Evolutionary conservation across 92 coral and sea anemone species (phyloP).

Genomic region (Bergia puertoricense): DNA sequence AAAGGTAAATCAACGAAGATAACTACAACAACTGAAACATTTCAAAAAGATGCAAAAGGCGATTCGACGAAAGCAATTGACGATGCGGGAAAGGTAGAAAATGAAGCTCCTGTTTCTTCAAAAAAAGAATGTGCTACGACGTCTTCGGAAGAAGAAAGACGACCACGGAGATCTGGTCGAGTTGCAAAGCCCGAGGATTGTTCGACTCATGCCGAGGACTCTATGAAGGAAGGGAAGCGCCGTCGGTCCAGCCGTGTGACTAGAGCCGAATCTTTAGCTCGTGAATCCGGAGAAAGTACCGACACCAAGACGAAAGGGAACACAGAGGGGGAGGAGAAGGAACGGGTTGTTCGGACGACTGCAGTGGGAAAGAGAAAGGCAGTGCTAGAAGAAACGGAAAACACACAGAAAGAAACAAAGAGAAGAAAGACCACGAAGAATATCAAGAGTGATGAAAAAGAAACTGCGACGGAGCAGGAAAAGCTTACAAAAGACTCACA

Average conservation of each 20-base stretch:
- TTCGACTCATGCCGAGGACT: slow-evolving; percentile 33
- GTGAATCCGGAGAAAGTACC: slow-evolving; percentile 15
- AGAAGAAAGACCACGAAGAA: slow-evolving; percentile 28
- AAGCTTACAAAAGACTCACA: slow-evolving; percentile 48
- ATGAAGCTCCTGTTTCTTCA: slow-evolving; percentile 6
- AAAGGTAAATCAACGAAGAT: slow-evolving; percentile 15
- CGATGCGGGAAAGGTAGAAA: neutral
- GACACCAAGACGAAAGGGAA: slow-evolving; percentile 25
- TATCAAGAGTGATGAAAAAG: slow-evolving; percentile 33
- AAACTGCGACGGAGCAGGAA: slow-evolving; percentile 40
- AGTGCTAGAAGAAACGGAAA: slow-evolving; percentile 44
- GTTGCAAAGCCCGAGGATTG: slow-evolving; percentile 10
- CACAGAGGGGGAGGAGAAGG: slow-evolving; percentile 22
- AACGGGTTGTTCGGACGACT: neutral
- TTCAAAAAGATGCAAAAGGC: slow-evolving; percentile 31
- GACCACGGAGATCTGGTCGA: slow-evolving; percentile 38
- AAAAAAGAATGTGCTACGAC: neutral
- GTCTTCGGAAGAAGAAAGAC: slow-evolving; percentile 25
- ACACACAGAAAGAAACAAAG: slow-evolving; percentile 45
- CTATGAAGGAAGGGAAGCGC: slow-evolving; percentile 46
- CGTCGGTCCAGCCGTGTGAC: slow-evolving; percentile 80
- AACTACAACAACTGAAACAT: neutral
- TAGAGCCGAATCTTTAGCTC: slow-evolving; percentile 49
- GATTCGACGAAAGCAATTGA: neutral
- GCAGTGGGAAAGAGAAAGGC: slow-evolving; percentile 33